Conservation (phyloP, 2,797 vertebrate species). For the Propithecus perrieri region DNA sequence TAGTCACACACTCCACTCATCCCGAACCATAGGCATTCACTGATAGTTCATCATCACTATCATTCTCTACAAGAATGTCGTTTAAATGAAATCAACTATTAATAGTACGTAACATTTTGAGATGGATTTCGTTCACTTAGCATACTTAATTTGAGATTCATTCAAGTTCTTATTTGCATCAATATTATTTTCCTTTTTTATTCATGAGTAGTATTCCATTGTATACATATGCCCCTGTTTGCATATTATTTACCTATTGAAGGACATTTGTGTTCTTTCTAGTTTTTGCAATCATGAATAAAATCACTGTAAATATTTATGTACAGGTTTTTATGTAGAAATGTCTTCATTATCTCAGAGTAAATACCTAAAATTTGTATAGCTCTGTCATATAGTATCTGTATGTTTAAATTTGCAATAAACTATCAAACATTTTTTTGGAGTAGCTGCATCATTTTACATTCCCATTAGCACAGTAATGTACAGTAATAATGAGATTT, state of each 20-base stretch:
- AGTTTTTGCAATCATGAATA: background rate
- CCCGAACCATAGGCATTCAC: background rate
- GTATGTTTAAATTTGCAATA: background rate
- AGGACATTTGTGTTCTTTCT: background rate
- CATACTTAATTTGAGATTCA: background rate
- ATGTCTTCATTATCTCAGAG: background rate
- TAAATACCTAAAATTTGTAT: background rate
- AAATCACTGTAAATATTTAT: background rate
- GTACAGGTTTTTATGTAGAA: background rate
- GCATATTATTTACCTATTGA: background rate
- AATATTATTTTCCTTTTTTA: background rate
- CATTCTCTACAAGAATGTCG: background rate
- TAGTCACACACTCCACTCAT: background rate
- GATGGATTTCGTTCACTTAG: background rate
- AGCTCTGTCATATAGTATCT: background rate
- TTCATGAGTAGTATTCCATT: background rate
- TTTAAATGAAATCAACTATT: background rate
- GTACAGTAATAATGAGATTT: background rate
- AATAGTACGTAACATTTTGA: background rate
- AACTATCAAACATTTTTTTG: background rate
- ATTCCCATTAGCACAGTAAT: background rate
- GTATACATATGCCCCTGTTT: background rate
- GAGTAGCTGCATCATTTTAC: background rate
- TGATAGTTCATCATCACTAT: background rate
- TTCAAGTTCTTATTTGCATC: background rate